A percentile compares a stretch with the other conserved stretches of the same genome.
Evolutionary conservation across 1,140 invertebrate species (phyloP).

Genomic region (Apocrypta bakeri): DNA sequence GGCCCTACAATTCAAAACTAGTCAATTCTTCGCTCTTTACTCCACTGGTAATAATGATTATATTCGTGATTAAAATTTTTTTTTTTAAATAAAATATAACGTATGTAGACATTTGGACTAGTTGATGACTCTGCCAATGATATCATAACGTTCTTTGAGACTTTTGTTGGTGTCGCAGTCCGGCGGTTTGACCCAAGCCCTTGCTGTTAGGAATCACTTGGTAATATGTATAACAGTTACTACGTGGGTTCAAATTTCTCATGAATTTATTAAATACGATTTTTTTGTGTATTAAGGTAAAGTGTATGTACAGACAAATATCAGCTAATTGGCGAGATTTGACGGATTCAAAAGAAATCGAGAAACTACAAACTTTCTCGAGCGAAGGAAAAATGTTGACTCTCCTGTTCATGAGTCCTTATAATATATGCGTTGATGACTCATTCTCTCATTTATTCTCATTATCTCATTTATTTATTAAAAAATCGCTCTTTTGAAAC

Average conservation of each 20-base stretch:
- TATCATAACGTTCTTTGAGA: neutral
- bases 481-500: too few species aligned
- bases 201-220: neutral
- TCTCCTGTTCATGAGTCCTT: neutral
- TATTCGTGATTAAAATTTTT: too few species aligned
- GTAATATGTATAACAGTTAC: too few species aligned
- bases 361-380: neutral
- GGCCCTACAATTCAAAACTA: constrained; percentile 16
- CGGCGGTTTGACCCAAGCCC: neutral
- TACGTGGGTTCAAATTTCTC: neutral
- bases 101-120: constrained; percentile 1
- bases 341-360: neutral
- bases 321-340: neutral
- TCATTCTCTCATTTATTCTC: too few species aligned
- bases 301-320: neutral
- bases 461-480: too few species aligned
- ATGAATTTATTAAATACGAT: too few species aligned
- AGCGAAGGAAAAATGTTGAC: neutral
- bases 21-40: neutral
- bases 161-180: neutral
- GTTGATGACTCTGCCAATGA: neutral
- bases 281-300: neutral
- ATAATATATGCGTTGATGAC: too few species aligned
- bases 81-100: neutral
- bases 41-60: too few species aligned